Conservation (phyloP, 2,797 vertebrate species). For the Sciurus vulgaris region DNA sequence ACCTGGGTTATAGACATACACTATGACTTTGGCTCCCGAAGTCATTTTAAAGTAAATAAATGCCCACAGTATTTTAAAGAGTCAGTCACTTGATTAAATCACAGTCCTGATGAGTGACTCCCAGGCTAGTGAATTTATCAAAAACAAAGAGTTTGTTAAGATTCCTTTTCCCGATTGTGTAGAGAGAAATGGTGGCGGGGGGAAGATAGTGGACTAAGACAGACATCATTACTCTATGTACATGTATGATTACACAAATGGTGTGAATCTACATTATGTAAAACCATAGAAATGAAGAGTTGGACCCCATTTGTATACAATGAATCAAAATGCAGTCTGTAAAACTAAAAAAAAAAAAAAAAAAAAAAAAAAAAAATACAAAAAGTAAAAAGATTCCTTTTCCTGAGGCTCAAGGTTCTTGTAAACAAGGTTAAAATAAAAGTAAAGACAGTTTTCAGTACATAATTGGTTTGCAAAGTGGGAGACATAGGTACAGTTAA, state of each 20-base stretch:
- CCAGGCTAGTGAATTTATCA: neutral
- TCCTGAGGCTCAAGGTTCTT: neutral
- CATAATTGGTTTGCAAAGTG: neutral
- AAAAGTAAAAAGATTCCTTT: no score
- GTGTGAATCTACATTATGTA: no score
- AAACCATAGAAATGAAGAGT: no score
- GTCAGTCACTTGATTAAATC: neutral
- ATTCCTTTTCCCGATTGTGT: neutral
- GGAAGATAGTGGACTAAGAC: no score
- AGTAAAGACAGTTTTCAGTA: neutral
- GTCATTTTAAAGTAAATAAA: neutral
- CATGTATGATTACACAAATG: no score
- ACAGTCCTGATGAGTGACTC: neutral
- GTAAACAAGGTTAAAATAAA: neutral
- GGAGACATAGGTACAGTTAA: neutral
- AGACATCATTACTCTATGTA: no score
- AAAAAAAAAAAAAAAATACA: no score
- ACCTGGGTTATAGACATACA: no score
- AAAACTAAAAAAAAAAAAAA: no score
- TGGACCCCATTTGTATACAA: no score
- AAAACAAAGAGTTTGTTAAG: constrained; percentile 39
- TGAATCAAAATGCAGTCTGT: no score
- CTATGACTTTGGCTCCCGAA: neutral
- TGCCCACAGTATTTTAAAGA: neutral
- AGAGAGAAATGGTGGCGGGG: no score